A percentile compares a stretch with the other conserved stretches of the same genome.
Conservation (phyloP, 2,113 vertebrate genomes). For the Lophochroa leadbeateri region DNA sequence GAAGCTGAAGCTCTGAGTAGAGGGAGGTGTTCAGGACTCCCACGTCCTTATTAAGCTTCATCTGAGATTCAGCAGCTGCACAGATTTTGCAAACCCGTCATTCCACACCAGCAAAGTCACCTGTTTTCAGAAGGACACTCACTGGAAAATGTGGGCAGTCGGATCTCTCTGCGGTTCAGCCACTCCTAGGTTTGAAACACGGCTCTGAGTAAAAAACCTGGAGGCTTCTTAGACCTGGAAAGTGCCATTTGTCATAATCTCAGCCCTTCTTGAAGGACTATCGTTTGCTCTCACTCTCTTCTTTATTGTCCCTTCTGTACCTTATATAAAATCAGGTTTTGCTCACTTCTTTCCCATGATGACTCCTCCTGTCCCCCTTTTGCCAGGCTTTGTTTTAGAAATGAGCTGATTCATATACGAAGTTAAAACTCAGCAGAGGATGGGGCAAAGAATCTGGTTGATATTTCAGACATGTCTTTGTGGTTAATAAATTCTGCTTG, state of each 20-base stretch:
- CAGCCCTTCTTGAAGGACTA: neutral
- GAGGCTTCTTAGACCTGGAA: slow-evolving; percentile 25
- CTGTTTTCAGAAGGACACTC: slow-evolving; percentile 48
- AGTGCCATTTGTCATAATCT: slow-evolving; percentile 4
- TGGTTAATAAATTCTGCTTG: slow-evolving; percentile 21
- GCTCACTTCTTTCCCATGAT: accelerated
- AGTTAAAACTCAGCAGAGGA: neutral
- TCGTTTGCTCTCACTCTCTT: neutral
- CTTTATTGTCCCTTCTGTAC: neutral
- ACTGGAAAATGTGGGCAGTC: slow-evolving; percentile 51
- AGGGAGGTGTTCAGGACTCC: neutral
- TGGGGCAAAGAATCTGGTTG: neutral
- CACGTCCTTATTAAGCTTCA: neutral
- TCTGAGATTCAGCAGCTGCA: neutral
- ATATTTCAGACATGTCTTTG: slow-evolving; percentile 46
- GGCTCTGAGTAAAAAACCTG: neutral
- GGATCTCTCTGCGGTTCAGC: slow-evolving; percentile 17
- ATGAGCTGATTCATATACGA: neutral
- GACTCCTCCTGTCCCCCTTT: neutral
- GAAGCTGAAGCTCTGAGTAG: neutral
- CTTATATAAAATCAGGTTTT: neutral
- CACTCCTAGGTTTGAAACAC: slow-evolving; percentile 39
- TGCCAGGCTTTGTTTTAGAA: neutral
- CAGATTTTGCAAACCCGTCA: slow-evolving; percentile 18
- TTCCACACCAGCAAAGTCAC: slow-evolving; percentile 62